Base-by-base conservation (phyloP, 2,888 invertebrate species). In the Thysanoteuthis rhombus region DNA sequence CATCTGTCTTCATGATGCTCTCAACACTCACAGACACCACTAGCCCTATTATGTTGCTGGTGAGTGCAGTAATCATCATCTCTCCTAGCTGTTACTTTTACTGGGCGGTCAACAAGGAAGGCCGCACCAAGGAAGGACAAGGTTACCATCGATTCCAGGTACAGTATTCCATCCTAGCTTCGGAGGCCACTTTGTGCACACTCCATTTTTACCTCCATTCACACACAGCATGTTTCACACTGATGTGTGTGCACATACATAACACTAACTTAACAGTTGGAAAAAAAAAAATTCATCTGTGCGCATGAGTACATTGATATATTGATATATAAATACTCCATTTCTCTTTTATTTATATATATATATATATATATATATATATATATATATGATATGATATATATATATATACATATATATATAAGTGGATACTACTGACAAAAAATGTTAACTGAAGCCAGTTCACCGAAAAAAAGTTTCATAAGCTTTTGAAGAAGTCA, bases 61-160 rank as follows among this genome's bases (percentile, higher is more conserved):
- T 92, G 92, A n/a, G 92, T 92, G 92, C 92, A n/a, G 45, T 92
- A 45, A 92, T 45, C 92, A 92, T 92, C 92, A 92, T 92, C 92
- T 92, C 92, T 45, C 92, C 92, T 92, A 92, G 92, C 92, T 92
- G 92, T 92, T 92, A 92, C 92, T 92, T 32, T 92, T 92, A 92
- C 42, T 92, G 92, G 92, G 92, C 92, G 92, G 92, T 92, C 92
- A 92, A 45, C 92, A 92, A 92, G 36, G 92, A 92, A 92, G 92
- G 92, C 92, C 92, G 92, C 92, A n/a, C 92, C 92, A 92, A 92
- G 92, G 92, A 92, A 92, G 92, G 92, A 92, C 92, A 92, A 45
- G 92, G 92, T 45, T 92, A 92, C 45, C 92, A 92, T 45, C 92
- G 92, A 92, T 92, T 92, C 92, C 92, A 92, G 92, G 92, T 92